Percentiles rank a stretch among this genome's conserved stretches.
Conservation (phyloP, 2,888 invertebrate species). For the Ectropis crepuscularia region DNA sequence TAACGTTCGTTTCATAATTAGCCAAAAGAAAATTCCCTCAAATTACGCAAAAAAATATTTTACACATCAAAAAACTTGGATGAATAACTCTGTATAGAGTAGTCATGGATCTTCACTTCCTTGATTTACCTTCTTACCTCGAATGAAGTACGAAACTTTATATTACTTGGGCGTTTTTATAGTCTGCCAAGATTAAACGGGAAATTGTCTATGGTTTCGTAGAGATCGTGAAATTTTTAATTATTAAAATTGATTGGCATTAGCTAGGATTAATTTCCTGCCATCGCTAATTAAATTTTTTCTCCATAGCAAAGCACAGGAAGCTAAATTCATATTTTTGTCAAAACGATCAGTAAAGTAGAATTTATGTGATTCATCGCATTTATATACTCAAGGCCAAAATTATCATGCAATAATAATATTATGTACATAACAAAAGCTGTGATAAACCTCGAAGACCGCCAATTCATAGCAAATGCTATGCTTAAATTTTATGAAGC, state of each 20-base stretch:
- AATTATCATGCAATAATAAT: not conserved
- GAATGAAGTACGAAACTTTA: not conserved
- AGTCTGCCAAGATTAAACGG: conserved; percentile 20
- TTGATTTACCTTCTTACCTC: not conserved
- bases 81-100: not conserved
- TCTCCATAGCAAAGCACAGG: no score
- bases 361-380: no score
- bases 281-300: no score
- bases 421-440: not conserved
- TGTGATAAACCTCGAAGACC: not conserved
- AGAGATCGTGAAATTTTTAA: conserved; percentile 8
- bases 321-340: no score
- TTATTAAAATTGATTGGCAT: conserved; percentile 7
- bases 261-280: not conserved
- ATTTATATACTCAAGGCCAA: no score
- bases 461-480: not conserved
- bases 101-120: not conserved
- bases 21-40: not conserved
- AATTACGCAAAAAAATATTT: not conserved
- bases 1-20: not conserved
- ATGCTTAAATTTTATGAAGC: not conserved
- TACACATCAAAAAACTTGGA: conserved; percentile 2
- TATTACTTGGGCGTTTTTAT: conserved; percentile 10
- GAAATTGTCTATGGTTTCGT: conserved; percentile 3
- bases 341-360: no score